Evolutionary conservation across 2,888 invertebrate genomes (phyloP), one percentile per base, ranked within the genome.

Genomic region (Sericinus montela): DNA sequence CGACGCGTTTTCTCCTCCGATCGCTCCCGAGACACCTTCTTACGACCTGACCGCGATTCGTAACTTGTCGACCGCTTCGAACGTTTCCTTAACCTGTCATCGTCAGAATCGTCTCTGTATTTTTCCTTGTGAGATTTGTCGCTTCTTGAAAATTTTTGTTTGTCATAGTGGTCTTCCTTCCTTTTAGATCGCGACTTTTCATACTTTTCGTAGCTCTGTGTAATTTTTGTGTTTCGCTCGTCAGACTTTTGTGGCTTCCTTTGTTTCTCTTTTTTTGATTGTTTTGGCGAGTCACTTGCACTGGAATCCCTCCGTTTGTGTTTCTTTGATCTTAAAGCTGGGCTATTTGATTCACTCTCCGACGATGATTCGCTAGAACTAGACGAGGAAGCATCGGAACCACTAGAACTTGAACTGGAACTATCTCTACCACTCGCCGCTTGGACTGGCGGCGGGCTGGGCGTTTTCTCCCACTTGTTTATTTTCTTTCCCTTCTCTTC

Each of bases 101-200:
- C 82, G 6, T 80, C 84, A 0, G 82, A 81, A 8, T 78, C 80
- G 9, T 82, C 85, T 63, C 82, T 80, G 56, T 85, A 77, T 62
- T 72, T 82, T 42, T 75, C 72, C 53, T 69, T 74, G 46, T 75
- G 69, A 34, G 65, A 61, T 48, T 65, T 73, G 7, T 80, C 78
- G 54, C 77, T 75, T 58, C 69, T 75, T 45, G 69, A 71, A 36
- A 73, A 75, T 56, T 76, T 84, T 44, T 73, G 74, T 51, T 65
- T 75, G 38, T 82, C 79, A 58, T 76, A 69, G 58, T 76, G 67
- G 19, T 78, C 79, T 30, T 84, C 79, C 53, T 65, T 76, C 53
- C 60, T 75, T 46, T 64, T 79, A 0, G 75, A 71, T 53, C 63
- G 75, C 7, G 60, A 59, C 55, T 64, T 75, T 14, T 77, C 76